Base-by-base conservation (phyloP, 2,888 invertebrate genomes). In the Xanthorhoe spadicearia region DNA sequence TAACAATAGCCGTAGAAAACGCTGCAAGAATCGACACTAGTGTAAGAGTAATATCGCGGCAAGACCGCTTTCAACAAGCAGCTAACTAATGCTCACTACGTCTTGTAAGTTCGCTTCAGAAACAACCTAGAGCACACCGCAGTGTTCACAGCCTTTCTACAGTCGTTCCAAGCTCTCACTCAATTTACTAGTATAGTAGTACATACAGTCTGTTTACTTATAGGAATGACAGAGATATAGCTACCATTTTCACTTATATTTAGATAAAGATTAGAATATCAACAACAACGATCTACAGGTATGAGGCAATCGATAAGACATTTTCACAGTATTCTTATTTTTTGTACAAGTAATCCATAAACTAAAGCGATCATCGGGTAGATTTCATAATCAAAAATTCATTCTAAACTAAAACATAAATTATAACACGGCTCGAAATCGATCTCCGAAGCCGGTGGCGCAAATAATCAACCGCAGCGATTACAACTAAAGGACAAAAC, bases 71-170 rank as follows among this genome's bases (percentile, higher is more conserved):
- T 58, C 60, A 63, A 64, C 46, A 70, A 69, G 56, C 56, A 62
- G 38, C 38, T 43, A 61, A 64, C 58, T 61, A 49, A 55, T 68
- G 59, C 28, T 43, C 50, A 64, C 50, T 61, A 66, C 17, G 66
- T 57, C 66, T 58, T 71, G 43, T 32, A 68, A 70, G 68, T 73
- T 63, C 69, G 75, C 69, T 73, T 69, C 66, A 70, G 75, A 75
- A 79, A 84, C 81, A 87, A 83, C 83, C 79, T 82, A 86, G 79
- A 81, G 79, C 87, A 89, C 85, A 83, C 84, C 77, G 83, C 81
- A 84, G 80, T 83, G 83, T 84, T 93, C 92, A 93, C 92, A 93
- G 92, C 92, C 92, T 89, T 87, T 78, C 92, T 86, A 87, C 87
- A 91, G 88, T 90, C 90, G 87, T 85, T 86, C 84, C 85, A 84